Evolutionary conservation across 2,888 invertebrate genomes (phyloP).

Genomic region (Sarcophaga subvicina): DNA sequence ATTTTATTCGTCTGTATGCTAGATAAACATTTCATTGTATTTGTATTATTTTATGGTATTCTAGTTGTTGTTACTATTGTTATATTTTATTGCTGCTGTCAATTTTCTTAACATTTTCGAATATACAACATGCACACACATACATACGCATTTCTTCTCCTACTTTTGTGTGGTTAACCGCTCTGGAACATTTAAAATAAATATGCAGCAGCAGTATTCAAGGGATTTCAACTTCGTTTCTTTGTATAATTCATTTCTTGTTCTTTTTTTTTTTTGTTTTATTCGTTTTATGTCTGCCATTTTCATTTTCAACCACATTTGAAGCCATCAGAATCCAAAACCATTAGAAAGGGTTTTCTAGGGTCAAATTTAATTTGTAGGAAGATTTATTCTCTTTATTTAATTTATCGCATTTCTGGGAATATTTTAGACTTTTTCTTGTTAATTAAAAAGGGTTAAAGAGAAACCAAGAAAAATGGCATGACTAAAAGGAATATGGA

Average conservation of each 20-base stretch:
- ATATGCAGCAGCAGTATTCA: neutral
- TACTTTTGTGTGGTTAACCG: slow-evolving; percentile 38
- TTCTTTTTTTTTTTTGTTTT: neutral
- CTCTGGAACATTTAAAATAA: slow-evolving; percentile 19
- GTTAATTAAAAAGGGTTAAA: slow-evolving; percentile 18
- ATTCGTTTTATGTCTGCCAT: neutral
- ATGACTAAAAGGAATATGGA: neutral
- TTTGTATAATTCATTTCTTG: neutral
- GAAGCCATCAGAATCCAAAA: neutral
- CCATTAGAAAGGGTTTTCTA: neutral
- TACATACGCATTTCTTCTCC: neutral
- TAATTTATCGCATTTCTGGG: slow-evolving; percentile 24
- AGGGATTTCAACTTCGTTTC: neutral
- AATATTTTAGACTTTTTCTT: neutral
- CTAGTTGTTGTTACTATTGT: slow-evolving; percentile 6
- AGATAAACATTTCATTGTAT: slow-evolving; percentile 55
- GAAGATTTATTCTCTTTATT: slow-evolving; percentile 16
- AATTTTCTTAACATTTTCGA: slow-evolving; percentile 29
- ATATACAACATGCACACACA: neutral
- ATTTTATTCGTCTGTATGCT: slow-evolving; percentile 19
- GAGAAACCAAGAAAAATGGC: neutral
- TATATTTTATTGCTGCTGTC: slow-evolving; percentile 24
- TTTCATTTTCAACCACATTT: neutral
- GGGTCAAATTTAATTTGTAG: slow-evolving; percentile 9
- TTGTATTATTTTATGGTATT: slow-evolving; percentile 13